Evolutionary conservation across 2,888 invertebrate genomes (phyloP), one percentile per base, ranked within the genome.

Genomic region (Chouioia cunea): DNA sequence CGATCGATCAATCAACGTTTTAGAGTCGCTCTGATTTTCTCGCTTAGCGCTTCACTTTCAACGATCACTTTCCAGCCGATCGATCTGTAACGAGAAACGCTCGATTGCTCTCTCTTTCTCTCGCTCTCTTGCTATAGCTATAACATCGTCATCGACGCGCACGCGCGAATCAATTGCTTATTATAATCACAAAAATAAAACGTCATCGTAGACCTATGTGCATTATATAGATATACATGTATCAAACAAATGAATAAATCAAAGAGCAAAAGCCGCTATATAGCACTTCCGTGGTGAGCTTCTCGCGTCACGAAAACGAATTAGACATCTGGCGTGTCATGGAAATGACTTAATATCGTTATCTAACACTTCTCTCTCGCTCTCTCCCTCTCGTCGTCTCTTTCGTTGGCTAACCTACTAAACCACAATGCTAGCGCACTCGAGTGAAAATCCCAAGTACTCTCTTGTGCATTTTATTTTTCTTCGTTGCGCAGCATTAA

Each of bases 351-450:
- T 75, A 74, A 72, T 46, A 27, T 60, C 71, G 75, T 80, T 80
- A 80, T 78, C 79, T 78, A 79, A 80, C 73, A 60, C 75, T 75
- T 78, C 77, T 76, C 73, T 63, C 27, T 27, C 6, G 27, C 27
- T 27, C 73, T 63, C n/a, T n/a, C n/a, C n/a, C n/a, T n/a, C n/a
- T n/a, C n/a, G n/a, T n/a, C n/a, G n/a, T n/a, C n/a, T n/a, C n/a
- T n/a, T n/a, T 22, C 6, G 43, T 77, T 74, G 77, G 75, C 76
- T 82, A 82, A 82, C 82, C 81, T 78, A 83, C 80, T 83, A 80
- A 83, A 81, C 82, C 81, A 79, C 77, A 82, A 79, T 75, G 71
- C 15, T 36, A 12, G 20, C 20, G 74, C 71, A 74, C n/a, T n/a
- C 70, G 63, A 74, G 70, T 56, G 60, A 74, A 76, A 73, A 72